phyloP scores from a whole-genome alignment of 2,888 invertebrate species.

The Congeria kusceri region DNA sequence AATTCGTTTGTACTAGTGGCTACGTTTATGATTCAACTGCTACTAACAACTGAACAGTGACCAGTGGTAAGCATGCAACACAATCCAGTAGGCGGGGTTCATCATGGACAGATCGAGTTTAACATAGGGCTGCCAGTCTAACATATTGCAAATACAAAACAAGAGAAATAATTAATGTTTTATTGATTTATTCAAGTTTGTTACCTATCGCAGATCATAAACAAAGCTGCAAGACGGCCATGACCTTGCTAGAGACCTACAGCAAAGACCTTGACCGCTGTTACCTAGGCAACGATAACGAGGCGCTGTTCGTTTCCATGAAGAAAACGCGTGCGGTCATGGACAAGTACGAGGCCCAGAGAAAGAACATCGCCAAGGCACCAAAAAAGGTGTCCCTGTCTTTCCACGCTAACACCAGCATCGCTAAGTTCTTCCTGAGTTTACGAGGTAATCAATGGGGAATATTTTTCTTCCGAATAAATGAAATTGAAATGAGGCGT shows the following conservation, averaged over 20 bases:
- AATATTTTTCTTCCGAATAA: neutral
- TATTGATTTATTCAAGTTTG: no score
- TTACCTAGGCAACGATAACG: slow-evolving; percentile 46
- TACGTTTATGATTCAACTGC: no score
- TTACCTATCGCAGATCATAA: slow-evolving; percentile 34
- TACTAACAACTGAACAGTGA: no score
- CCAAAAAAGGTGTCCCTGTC: slow-evolving; percentile 43
- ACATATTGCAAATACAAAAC: no score
- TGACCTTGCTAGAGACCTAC: slow-evolving; percentile 41
- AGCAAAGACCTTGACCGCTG: slow-evolving; percentile 48
- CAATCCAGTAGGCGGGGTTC: no score
- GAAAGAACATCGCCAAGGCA: slow-evolving; percentile 36
- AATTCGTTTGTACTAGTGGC: no score
- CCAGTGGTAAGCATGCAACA: no score
- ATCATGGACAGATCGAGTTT: no score
- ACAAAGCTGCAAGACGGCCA: slow-evolving; percentile 38
- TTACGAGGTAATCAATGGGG: slow-evolving; percentile 22
- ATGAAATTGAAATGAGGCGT: neutral
- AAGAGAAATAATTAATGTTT: no score
- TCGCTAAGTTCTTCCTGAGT: slow-evolving; percentile 55
- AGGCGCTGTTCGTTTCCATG: slow-evolving; percentile 38
- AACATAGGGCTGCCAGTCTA: no score
- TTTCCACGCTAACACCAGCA: slow-evolving; percentile 42
- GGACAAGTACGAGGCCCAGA: slow-evolving; percentile 40
- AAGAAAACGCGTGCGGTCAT: slow-evolving; percentile 45